These are phyloP conservation scores for Pantelozetes paolii DNA, from an alignment of 2,888 invertebrate species.

Conservation along the genomic window DNA sequence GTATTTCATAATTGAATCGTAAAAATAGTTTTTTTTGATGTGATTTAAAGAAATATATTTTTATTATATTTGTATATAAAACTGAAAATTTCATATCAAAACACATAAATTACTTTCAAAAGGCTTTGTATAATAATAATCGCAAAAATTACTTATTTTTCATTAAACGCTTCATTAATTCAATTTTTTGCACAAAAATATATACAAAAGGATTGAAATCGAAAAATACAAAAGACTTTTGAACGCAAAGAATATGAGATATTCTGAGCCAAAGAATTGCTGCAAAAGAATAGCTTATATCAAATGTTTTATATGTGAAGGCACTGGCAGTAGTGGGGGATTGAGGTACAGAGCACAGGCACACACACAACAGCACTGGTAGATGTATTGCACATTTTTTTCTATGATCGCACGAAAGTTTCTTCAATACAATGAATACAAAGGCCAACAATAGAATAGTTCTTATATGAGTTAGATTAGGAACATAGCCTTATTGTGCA, in stretches of 20 bases:
- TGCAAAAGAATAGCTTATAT: not conserved
- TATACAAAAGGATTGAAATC: constrained; percentile 22
- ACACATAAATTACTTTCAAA: constrained; percentile 14
- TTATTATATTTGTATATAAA: not conserved
- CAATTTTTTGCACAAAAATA: constrained; percentile 7
- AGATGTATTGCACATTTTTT: constrained; percentile 21
- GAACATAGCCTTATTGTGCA: constrained; percentile 30
- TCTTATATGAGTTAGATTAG: constrained; percentile 30
- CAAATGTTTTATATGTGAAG: no score
- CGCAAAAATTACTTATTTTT: constrained; percentile 31
- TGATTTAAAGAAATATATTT: constrained; percentile 3
- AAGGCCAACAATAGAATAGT: constrained; percentile 4
- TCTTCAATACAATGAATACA: constrained; percentile 5
- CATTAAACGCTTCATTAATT: constrained; percentile 29
- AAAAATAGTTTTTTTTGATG: not conserved
- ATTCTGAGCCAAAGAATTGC: constrained; percentile 16
- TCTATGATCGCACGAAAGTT: constrained; percentile 27
- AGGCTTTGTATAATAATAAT: constrained; percentile 12
- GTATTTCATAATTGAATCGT: constrained; percentile 20
- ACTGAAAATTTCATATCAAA: not conserved
- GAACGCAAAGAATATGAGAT: constrained; percentile 6
- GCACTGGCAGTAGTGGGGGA: no score
- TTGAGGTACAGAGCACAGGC: no score
- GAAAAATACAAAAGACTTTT: constrained; percentile 23
- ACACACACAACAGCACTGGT: no score